Conservation (phyloP, 2,797 vertebrate genomes). For the Rhinophrynus dorsalis region DNA sequence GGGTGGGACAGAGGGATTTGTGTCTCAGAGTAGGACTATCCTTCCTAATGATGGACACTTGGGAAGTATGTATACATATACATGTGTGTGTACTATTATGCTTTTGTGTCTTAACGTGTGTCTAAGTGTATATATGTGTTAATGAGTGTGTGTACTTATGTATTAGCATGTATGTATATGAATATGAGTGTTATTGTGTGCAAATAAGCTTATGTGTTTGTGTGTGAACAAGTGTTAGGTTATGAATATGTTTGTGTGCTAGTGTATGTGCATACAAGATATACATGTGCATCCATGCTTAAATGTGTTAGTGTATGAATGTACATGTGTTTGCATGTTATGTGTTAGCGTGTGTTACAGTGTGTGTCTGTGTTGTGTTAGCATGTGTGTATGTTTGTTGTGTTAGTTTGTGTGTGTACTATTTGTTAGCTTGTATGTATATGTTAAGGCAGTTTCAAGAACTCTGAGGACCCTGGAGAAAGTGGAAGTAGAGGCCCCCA, state of each 20-base stretch:
- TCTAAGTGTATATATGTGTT: neutral
- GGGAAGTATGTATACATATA: too few relatives aligned
- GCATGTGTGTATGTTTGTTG: neutral
- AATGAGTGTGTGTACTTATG: neutral
- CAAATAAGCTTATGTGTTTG: neutral
- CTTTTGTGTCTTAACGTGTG: too few relatives aligned
- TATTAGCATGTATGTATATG: neutral
- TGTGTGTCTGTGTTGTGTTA: neutral
- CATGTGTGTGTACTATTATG: too few relatives aligned
- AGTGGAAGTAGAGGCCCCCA: too few relatives aligned
- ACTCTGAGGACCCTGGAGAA: too few relatives aligned
- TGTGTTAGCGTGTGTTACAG: slow-evolving; percentile 8
- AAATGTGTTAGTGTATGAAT: slow-evolving; percentile 46
- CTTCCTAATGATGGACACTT: too few relatives aligned
- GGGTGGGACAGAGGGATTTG: too few relatives aligned
- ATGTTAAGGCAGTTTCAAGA: too few relatives aligned
- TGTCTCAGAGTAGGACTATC: too few relatives aligned
- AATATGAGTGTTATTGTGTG: too few relatives aligned
- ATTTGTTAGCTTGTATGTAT: neutral
- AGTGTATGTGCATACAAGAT: neutral
- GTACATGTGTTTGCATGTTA: neutral
- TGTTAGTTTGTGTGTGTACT: neutral
- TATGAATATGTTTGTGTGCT: neutral
- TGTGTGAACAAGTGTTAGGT: neutral
- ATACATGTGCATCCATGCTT: too few relatives aligned